Evolutionary conservation across 2,797 vertebrate genomes (phyloP).

Genomic region (Steatocranus sp.): DNA sequence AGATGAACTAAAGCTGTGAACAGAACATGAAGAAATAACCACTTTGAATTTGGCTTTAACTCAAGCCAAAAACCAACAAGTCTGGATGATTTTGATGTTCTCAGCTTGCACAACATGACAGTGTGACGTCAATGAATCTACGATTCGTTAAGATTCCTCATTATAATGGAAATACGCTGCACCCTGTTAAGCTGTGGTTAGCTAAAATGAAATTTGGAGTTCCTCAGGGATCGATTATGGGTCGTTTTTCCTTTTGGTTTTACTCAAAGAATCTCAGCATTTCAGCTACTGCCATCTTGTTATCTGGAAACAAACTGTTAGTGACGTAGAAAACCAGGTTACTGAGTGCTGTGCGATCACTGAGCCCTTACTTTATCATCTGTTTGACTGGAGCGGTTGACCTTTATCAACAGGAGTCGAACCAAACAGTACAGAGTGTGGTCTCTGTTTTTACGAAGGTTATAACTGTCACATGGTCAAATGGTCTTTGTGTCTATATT

Average conservation of each 20-base stretch:
- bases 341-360: not conserved
- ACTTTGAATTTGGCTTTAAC: not conserved
- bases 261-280: not conserved
- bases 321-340: not conserved
- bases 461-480: not conserved
- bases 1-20: not conserved
- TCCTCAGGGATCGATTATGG: not conserved
- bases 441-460: not conserved
- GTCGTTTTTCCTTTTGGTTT: not conserved
- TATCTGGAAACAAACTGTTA: not conserved
- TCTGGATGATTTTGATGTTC: not conserved
- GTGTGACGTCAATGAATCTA: fast-evolving
- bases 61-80: not conserved
- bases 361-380: not conserved
- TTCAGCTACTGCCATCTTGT: not conserved
- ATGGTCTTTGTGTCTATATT: not conserved
- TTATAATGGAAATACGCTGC: not conserved
- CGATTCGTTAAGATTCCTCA: fast-evolving
- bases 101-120: fast-evolving
- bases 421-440: not conserved
- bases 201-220: not conserved
- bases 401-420: not conserved
- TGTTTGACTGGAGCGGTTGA: fast-evolving
- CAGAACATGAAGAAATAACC: not conserved
- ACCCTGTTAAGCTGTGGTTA: not conserved